phyloP scores from a whole-genome alignment of 2,797 vertebrate genomes.

The Sarcophilus harrisii region DNA sequence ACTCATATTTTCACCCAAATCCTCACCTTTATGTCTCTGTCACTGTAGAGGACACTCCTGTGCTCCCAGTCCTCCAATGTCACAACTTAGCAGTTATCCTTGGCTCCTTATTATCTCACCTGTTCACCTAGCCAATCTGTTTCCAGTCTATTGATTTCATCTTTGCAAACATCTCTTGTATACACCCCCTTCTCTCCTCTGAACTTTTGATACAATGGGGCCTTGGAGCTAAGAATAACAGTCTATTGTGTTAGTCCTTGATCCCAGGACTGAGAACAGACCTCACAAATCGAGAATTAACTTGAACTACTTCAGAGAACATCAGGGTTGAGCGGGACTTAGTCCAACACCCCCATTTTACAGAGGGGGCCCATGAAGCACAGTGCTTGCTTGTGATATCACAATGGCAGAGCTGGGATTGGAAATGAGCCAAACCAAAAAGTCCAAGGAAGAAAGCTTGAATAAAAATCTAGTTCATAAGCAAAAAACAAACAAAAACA shows the following conservation, averaged over 20 bases:
- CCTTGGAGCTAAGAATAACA: background rate
- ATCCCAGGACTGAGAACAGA: background rate
- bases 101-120: background rate
- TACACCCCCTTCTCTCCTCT: background rate
- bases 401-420: background rate
- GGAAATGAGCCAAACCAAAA: background rate
- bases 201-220: background rate
- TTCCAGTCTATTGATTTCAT: background rate
- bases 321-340: background rate
- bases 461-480: background rate
- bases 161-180: background rate
- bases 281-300: background rate
- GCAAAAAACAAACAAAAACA: background rate
- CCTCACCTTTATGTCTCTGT: background rate
- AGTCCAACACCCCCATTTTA: background rate
- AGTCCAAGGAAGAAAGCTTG: background rate
- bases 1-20: background rate
- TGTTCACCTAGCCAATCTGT: background rate
- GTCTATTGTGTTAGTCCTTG: background rate
- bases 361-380: background rate
- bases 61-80: background rate
- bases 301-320: background rate
- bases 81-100: background rate
- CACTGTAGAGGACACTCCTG: background rate
- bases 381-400: background rate